Evolutionary conservation across 2,797 vertebrate species (phyloP).

Genomic region (Ambastaia sidthimunki): DNA sequence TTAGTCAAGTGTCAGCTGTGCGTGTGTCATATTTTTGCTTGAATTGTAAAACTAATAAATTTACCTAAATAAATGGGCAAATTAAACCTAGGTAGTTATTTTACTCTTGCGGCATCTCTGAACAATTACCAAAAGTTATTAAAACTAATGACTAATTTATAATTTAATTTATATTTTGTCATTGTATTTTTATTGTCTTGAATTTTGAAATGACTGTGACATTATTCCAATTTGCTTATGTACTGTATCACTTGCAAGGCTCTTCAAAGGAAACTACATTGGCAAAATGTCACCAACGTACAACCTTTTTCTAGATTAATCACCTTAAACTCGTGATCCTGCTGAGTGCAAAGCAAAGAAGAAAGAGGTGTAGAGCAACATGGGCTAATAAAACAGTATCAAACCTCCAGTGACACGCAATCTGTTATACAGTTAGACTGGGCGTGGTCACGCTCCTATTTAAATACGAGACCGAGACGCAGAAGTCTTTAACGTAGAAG

Average conservation of each 20-base stretch:
- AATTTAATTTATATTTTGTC: too few species aligned
- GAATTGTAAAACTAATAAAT: not conserved
- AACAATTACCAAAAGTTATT: too few species aligned
- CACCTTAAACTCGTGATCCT: not conserved
- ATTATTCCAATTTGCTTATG: too few species aligned
- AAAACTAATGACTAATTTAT: too few species aligned
- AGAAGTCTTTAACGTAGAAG: slow-evolving; percentile 13
- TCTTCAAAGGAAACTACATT: not conserved
- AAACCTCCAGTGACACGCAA: not conserved
- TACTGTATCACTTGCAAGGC: not conserved
- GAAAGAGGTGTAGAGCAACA: not conserved
- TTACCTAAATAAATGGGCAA: too few species aligned
- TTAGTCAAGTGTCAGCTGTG: not conserved
- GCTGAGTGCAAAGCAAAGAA: not conserved
- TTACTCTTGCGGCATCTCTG: too few species aligned
- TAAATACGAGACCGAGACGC: not conserved
- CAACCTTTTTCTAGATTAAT: not conserved
- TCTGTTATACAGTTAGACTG: not conserved
- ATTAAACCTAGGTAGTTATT: too few species aligned
- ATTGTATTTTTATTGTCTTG: too few species aligned
- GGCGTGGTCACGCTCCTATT: slow-evolving; percentile 27
- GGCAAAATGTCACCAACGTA: not conserved
- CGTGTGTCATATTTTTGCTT: not conserved
- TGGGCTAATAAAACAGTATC: not conserved
- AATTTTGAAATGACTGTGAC: too few species aligned